Conservation (phyloP, 2,113 vertebrate genomes). For the Thunnus thynnus region DNA sequence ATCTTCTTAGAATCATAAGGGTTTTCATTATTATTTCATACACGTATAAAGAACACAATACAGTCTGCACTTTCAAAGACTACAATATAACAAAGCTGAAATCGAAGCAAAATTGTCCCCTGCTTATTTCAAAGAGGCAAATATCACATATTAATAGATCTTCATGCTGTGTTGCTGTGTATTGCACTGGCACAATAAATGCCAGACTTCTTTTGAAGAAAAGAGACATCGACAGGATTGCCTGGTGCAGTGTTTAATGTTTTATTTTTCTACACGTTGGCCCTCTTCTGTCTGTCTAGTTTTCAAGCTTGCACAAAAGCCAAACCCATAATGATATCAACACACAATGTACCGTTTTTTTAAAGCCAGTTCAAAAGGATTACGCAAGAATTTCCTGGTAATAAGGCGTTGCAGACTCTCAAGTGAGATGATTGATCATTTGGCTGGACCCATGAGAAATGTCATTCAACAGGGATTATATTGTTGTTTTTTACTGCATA, state of each 20-base stretch:
- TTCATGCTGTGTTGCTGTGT: constrained; percentile 10
- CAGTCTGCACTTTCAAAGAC: constrained; percentile 21
- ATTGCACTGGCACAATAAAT: constrained; percentile 24
- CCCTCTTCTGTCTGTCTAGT: constrained; percentile 11
- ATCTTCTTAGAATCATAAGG: background rate
- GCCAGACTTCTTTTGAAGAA: constrained; percentile 17
- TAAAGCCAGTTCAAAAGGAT: background rate
- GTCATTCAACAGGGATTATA: background rate
- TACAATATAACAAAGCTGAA: constrained; percentile 8
- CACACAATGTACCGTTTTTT: constrained; percentile 1
- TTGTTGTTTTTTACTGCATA: constrained; percentile 1
- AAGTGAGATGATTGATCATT: background rate
- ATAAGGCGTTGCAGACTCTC: background rate
- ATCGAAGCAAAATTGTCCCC: constrained; percentile 23
- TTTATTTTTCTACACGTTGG: constrained; percentile 18
- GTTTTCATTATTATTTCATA: constrained; percentile 20
- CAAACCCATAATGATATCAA: constrained; percentile 18
- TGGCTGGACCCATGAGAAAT: background rate
- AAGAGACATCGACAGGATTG: constrained; percentile 9
- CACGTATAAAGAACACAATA: background rate
- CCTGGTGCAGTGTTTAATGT: constrained; percentile 29
- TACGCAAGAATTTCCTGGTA: background rate
- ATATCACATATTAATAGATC: constrained; percentile 41
- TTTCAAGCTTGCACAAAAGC: constrained; percentile 6
- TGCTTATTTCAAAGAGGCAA: constrained; percentile 33